These are phyloP conservation scores for Orchesella cincta DNA, from an alignment of 1,140 invertebrate genomes.

Conservation along the genomic window DNA sequence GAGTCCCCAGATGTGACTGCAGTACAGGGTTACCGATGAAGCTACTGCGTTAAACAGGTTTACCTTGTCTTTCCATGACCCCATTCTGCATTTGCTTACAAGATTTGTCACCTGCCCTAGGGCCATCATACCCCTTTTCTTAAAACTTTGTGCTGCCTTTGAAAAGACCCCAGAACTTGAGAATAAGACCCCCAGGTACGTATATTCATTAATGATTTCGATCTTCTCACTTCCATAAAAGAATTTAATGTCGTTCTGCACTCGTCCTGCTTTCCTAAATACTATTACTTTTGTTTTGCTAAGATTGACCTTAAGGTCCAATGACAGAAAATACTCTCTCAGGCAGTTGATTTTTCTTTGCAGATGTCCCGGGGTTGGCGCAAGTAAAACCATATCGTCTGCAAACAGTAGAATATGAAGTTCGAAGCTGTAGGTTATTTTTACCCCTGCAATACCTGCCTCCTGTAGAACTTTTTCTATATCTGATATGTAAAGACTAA, in stretches of 20 bases:
- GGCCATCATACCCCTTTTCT: not conserved
- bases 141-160: not conserved
- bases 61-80: not conserved
- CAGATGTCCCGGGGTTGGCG: not conserved
- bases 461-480: constrained; percentile 16
- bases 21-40: not conserved
- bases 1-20: not conserved
- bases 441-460: not conserved
- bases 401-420: constrained; percentile 6
- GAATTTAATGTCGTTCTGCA: not conserved
- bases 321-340: not conserved
- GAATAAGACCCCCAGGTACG: not conserved
- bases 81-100: not conserved
- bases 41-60: not conserved
- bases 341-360: not conserved
- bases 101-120: not conserved
- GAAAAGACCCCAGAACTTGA: not conserved
- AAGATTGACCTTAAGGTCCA: not conserved
- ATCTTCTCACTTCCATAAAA: not conserved
- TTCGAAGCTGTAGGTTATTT: constrained; percentile 30
- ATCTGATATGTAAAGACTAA: constrained; percentile 10
- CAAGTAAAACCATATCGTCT: constrained; percentile 16
- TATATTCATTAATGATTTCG: constrained; percentile 3
- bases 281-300: constrained; percentile 16
- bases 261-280: not conserved